phyloP scores from a whole-genome alignment of 2,888 invertebrate species.

The Mantis religiosa region DNA sequence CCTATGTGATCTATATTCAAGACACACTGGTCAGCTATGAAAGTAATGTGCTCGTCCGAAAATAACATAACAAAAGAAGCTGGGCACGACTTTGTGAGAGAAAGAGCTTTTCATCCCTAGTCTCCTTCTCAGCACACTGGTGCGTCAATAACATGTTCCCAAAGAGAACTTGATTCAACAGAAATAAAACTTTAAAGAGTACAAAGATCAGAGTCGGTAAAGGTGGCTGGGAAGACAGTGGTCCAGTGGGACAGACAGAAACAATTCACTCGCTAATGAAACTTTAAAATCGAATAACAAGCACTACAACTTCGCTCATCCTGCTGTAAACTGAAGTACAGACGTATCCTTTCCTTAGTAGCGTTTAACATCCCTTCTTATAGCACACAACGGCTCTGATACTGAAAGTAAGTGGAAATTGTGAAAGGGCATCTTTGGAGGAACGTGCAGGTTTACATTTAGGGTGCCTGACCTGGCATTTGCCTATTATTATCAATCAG shows the following conservation, averaged over 20 bases:
- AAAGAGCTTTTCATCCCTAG: neutral
- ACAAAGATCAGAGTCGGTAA: neutral
- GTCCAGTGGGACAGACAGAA: neutral
- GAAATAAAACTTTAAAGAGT: neutral
- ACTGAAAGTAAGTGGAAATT: no score
- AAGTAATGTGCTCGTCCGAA: no score
- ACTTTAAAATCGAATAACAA: neutral
- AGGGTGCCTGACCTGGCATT: no score
- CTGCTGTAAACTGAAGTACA: no score
- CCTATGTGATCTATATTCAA: no score
- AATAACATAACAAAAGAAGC: neutral
- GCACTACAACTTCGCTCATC: neutral
- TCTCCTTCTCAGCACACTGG: neutral
- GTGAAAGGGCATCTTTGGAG: no score
- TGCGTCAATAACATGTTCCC: neutral
- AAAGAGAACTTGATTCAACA: neutral
- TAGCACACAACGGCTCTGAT: no score
- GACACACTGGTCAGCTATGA: no score
- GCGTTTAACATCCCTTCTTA: no score
- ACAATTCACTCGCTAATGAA: neutral
- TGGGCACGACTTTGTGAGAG: neutral
- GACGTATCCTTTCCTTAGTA: no score
- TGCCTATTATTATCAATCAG: no score
- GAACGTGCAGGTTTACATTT: no score
- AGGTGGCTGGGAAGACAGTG: neutral